Conservation (phyloP, 2,113 vertebrate genomes). For the Mesembrinibis cayennensis region DNA sequence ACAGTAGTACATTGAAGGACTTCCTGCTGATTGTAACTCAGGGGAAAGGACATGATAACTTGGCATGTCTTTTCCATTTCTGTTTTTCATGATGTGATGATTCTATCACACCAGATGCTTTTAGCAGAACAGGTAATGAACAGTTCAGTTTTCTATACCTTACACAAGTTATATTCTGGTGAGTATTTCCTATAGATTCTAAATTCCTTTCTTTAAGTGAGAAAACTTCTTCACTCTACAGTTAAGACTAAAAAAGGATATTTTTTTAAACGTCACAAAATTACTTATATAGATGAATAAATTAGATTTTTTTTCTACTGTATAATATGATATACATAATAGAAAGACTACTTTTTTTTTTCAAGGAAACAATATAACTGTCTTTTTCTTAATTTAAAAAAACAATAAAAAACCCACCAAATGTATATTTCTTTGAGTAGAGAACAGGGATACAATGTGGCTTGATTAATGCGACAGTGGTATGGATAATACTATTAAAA, state of each 20-base stretch:
- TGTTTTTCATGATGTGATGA: not conserved
- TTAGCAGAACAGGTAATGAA: not conserved
- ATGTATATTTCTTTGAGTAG: not conserved
- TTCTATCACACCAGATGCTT: not conserved
- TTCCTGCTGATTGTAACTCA: not conserved
- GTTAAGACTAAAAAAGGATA: not conserved
- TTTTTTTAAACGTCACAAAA: not conserved
- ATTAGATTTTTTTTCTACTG: not conserved
- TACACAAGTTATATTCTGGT: not conserved
- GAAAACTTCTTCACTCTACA: not conserved
- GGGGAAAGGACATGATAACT: not conserved
- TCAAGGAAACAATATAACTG: not conserved
- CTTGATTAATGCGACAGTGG: not conserved
- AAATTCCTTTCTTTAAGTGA: not conserved
- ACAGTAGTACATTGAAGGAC: not conserved
- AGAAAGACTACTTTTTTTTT: not conserved
- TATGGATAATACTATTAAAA: not conserved
- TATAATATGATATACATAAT: not conserved
- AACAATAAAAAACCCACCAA: not conserved
- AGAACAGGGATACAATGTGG: not conserved
- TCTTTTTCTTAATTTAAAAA: not conserved
- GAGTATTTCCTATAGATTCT: not conserved
- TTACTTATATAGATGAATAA: not conserved
- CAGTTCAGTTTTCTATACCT: not conserved
- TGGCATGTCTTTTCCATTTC: not conserved